These are phyloP conservation scores for Trichogramma pretiosum DNA, from an alignment of 1,140 invertebrate species.

Conservation along the genomic window DNA sequence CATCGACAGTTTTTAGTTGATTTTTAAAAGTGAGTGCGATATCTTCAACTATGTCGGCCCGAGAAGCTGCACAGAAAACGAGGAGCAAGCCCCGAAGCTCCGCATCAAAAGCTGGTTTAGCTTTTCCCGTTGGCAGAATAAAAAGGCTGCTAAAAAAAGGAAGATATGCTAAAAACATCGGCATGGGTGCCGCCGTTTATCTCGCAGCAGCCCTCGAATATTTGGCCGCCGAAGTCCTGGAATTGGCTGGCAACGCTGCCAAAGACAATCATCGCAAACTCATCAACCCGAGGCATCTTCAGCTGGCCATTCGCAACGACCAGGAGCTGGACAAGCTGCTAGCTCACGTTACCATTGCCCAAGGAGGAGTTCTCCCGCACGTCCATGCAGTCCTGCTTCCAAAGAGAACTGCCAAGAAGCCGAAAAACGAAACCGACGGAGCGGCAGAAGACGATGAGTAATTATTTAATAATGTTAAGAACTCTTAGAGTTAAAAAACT, in stretches of 20 bases:
- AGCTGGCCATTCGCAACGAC: slow-evolving; percentile 64
- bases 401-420: no score
- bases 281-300: slow-evolving; percentile 62
- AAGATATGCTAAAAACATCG: slow-evolving; percentile 5
- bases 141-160: background rate
- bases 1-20: no score
- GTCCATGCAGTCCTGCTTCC: slow-evolving; percentile 59
- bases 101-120: no score
- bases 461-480: no score
- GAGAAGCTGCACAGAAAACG: no score
- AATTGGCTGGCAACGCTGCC: slow-evolving; percentile 6
- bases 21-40: no score
- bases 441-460: no score
- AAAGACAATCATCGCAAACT: slow-evolving; percentile 24
- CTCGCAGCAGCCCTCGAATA: slow-evolving; percentile 14
- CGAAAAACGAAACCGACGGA: no score
- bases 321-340: slow-evolving; percentile 64
- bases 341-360: slow-evolving; percentile 60
- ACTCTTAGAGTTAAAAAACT: no score
- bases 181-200: slow-evolving; percentile 6
- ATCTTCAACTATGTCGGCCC: no score
- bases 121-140: background rate
- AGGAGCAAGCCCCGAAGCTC: no score
- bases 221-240: slow-evolving; percentile 8
- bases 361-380: slow-evolving; percentile 62